Base-by-base conservation (phyloP, 2,113 vertebrate species). In the Trichechus manatus region DNA sequence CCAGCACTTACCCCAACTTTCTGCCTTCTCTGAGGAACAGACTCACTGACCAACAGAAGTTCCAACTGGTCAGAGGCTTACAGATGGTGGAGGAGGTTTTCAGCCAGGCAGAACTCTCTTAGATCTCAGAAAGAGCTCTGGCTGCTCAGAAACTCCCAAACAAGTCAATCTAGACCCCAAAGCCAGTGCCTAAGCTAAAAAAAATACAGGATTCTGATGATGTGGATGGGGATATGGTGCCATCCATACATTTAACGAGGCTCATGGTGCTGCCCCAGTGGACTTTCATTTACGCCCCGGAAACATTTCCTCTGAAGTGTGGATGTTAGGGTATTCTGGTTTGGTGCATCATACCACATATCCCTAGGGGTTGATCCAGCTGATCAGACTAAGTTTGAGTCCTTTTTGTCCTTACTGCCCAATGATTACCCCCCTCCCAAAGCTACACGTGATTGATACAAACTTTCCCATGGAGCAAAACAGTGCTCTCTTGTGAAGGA, bases 401-500 rank as follows among this genome's bases (percentile, higher is more conserved):
- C 31, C n/a, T 53, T 63, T 36, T 63, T 47, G 75, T 89, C 80
- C 77, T 84, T 80, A 39, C 47, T 92, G 81, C 31, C 68, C 77
- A 59, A 1, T 8, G 10, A 91, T 6, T 8, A 50, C n/a, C 70
- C 9, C 22, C 36, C 50, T 75, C 90, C 82, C 80, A 92, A 59
- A 80, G 80, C 42, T 25, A 53, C 61, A 66, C 0, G 33, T 1
- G 13, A 74, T 8, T 50, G 36, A 14, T 84, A 92, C 77, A 77
- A 90, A 74, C 61, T 72, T 53, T 86, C 75, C 83, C 36, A 44
- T 36, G 72, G 64, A 83, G 89, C 56, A 79, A 89, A 93, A 61
- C n/a, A 19, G 47, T 56, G 44, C 27, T 93, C 63, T 44, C 64
- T 9, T 44, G 39, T 31, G 63, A 82, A 93, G 83, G 2, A 47